phyloP scores from a whole-genome alignment of 2,888 invertebrate genomes.

The Zygogramma bicolorata region DNA sequence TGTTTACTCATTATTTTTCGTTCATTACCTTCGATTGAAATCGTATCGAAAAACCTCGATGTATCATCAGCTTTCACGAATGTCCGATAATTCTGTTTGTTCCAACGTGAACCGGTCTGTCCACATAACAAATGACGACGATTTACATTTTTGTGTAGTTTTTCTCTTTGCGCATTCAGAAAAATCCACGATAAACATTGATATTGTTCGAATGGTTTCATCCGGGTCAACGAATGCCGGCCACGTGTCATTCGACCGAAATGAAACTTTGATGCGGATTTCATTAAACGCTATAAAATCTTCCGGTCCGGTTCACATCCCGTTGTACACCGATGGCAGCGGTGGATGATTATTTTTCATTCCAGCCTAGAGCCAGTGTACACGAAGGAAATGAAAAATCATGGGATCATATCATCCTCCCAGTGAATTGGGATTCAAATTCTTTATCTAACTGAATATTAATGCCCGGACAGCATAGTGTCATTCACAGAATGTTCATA shows the following conservation, averaged over 20 bases:
- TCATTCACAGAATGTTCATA: too few relatives aligned
- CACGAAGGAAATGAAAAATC: background rate
- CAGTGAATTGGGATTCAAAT: too few relatives aligned
- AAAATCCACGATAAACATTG: background rate
- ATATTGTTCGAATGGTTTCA: background rate
- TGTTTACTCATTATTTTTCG: too few relatives aligned
- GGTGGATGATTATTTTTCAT: background rate
- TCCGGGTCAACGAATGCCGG: background rate
- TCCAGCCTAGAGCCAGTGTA: background rate
- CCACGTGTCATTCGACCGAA: background rate
- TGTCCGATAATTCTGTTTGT: background rate
- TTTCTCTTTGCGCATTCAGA: background rate
- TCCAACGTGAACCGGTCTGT: background rate
- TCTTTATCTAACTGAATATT: too few relatives aligned
- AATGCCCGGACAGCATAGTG: too few relatives aligned
- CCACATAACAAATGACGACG: background rate
- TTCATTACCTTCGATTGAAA: too few relatives aligned
- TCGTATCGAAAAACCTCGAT: too few relatives aligned
- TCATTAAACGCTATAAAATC: background rate
- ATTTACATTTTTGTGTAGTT: background rate
- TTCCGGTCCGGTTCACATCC: background rate
- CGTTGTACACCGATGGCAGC: background rate
- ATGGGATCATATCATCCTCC: too few relatives aligned
- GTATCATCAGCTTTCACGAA: too few relatives aligned
- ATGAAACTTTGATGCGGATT: background rate